Percentiles rank a stretch among this genome's conserved stretches.
phyloP scores from a whole-genome alignment of 2,113 vertebrate genomes.

The Ammodytes marinus region DNA sequence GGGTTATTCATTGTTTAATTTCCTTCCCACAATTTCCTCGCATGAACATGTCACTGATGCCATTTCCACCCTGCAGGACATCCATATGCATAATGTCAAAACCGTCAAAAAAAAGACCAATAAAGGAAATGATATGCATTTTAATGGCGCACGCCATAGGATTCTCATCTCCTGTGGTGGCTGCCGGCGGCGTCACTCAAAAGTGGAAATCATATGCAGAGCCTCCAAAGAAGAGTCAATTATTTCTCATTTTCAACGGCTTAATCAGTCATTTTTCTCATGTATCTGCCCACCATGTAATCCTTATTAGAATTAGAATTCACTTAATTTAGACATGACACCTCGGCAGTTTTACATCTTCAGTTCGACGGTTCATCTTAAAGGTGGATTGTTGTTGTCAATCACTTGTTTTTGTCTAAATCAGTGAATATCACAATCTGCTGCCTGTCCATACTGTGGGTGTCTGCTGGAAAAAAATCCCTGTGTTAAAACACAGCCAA shows the following conservation, averaged over 20 bases:
- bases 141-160: slow-evolving; percentile 20
- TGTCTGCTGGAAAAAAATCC: too few relatives aligned
- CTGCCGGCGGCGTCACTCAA: slow-evolving; percentile 66
- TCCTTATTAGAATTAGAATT: slow-evolving; percentile 24
- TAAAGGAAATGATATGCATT: slow-evolving; percentile 54
- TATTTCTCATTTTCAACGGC: too few relatives aligned
- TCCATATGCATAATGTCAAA: slow-evolving; percentile 67
- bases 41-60: slow-evolving; percentile 66
- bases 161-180: slow-evolving; percentile 37
- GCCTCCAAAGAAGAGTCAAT: slow-evolving; percentile 58
- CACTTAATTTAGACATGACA: slow-evolving; percentile 36
- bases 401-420: too few relatives aligned
- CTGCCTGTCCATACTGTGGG: too few relatives aligned
- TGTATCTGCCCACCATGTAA: slow-evolving; percentile 37
- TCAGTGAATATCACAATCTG: too few relatives aligned
- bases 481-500: too few relatives aligned
- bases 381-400: too few relatives aligned
- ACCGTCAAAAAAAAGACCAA: slow-evolving; percentile 37
- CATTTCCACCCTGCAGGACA: slow-evolving; percentile 57
- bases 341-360: slow-evolving; percentile 2
- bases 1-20: slow-evolving; percentile 40
- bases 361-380: neutral
- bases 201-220: slow-evolving; percentile 45
- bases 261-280: too few relatives aligned
- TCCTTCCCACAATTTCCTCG: slow-evolving; percentile 72